Percentiles rank a stretch among this genome's conserved stretches.
These are phyloP conservation scores for Camponotus fellah DNA, from an alignment of 2,888 invertebrate genomes.

Conservation along the genomic window DNA sequence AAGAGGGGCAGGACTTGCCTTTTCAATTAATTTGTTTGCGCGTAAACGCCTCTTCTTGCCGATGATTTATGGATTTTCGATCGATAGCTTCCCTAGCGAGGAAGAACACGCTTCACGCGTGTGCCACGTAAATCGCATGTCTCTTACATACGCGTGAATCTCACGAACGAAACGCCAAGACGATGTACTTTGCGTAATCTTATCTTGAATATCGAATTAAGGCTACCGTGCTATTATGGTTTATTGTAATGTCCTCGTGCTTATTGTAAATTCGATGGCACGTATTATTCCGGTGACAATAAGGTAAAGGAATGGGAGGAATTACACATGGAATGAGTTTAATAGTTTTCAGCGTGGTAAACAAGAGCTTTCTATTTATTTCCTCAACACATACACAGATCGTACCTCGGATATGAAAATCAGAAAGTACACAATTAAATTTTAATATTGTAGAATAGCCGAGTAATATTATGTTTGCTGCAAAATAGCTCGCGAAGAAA, in stretches of 20 bases:
- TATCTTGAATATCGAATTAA: conserved; percentile 41
- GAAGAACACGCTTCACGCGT: too few relatives aligned
- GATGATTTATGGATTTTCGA: conserved; percentile 79
- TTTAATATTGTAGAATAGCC: background rate
- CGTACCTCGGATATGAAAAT: background rate
- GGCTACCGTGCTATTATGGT: background rate
- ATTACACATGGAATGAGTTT: background rate
- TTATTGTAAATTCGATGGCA: conserved; percentile 7
- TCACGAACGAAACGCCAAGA: background rate
- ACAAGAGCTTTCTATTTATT: background rate
- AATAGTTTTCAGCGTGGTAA: background rate
- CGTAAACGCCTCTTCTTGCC: conserved; percentile 79
- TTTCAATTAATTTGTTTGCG: conserved; percentile 80
- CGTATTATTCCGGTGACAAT: conserved; percentile 7
- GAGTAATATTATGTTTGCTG: conserved; percentile 12
- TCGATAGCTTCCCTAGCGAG: conserved; percentile 63
- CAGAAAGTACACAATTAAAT: background rate
- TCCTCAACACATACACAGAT: background rate
- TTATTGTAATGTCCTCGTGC: conserved; percentile 18
- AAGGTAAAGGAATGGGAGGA: background rate
- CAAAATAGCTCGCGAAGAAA: background rate
- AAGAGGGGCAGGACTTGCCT: conserved; percentile 48
- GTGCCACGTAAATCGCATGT: conserved; percentile 52
- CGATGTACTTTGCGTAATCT: conserved; percentile 16
- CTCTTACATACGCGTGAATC: background rate